Percentiles rank a stretch among this genome's conserved stretches.
phyloP scores from a whole-genome alignment of 2,888 invertebrate species.

The Chrysopilus asiliformis region DNA sequence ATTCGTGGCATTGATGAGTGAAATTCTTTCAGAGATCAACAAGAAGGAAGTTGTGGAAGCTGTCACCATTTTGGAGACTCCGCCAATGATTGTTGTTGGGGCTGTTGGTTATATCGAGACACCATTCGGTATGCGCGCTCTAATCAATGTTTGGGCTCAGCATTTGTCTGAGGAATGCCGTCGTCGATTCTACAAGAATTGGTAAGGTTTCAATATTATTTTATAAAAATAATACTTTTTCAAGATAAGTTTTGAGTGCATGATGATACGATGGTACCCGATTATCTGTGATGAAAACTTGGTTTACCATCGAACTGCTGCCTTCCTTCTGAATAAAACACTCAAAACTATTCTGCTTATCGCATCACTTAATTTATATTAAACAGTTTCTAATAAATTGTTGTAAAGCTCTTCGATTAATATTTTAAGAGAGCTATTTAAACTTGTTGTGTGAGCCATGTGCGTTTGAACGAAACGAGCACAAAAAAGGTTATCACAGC shows the following conservation, averaged over 20 bases:
- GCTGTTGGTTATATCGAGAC: slow-evolving; percentile 98
- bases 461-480: too few relatives aligned
- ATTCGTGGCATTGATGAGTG: too few relatives aligned
- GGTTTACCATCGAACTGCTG: slow-evolving; percentile 31
- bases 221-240: too few relatives aligned
- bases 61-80: slow-evolving; percentile 95
- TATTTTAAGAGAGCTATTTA: slow-evolving; percentile 47
- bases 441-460: slow-evolving; percentile 34
- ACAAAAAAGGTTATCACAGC: slow-evolving; percentile 27
- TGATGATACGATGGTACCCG: slow-evolving; percentile 36
- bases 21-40: slow-evolving; percentile 86
- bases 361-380: slow-evolving; percentile 3
- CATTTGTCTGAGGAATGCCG: slow-evolving; percentile 98
- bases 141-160: slow-evolving; percentile 97
- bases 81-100: slow-evolving; percentile 96
- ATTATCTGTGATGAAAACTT: slow-evolving; percentile 20
- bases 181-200: slow-evolving; percentile 99
- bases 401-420: slow-evolving; percentile 52
- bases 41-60: slow-evolving; percentile 99
- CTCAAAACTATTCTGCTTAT: neutral
- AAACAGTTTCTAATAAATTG: too few relatives aligned
- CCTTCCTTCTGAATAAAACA: slow-evolving; percentile 30
- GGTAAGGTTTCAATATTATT: too few relatives aligned
- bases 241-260: too few relatives aligned
- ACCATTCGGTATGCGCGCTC: slow-evolving; percentile 86